Conservation (phyloP, 2,113 vertebrate genomes). For the Rhinolophus ferrumequinum region DNA sequence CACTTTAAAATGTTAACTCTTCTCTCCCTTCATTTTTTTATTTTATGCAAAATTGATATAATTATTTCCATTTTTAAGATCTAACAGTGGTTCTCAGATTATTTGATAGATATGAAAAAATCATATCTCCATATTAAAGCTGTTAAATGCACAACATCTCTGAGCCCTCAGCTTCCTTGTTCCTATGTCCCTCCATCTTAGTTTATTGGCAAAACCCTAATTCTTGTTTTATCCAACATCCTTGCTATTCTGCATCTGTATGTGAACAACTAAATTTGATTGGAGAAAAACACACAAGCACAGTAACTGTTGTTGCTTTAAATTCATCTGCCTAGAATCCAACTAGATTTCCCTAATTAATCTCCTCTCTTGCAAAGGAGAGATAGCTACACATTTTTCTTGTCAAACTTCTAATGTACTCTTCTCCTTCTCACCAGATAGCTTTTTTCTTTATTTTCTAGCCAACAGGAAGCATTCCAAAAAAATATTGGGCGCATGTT, state of each 20-base stretch:
- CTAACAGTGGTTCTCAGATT: background rate
- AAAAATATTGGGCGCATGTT: background rate
- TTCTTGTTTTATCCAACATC: background rate
- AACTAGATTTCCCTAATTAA: background rate
- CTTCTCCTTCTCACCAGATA: background rate
- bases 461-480: background rate
- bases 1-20: background rate
- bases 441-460: background rate
- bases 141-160: accelerated
- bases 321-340: background rate
- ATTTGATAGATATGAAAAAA: background rate
- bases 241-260: background rate
- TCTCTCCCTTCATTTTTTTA: background rate
- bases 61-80: background rate
- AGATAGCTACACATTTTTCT: background rate
- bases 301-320: background rate
- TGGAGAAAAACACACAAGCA: background rate
- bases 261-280: background rate
- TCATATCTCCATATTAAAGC: background rate
- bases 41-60: background rate
- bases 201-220: background rate
- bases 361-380: background rate
- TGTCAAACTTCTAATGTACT: background rate
- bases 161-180: background rate
- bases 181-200: background rate